Base-by-base conservation (phyloP, 2,888 invertebrate genomes). In the Dynastes tityus region DNA sequence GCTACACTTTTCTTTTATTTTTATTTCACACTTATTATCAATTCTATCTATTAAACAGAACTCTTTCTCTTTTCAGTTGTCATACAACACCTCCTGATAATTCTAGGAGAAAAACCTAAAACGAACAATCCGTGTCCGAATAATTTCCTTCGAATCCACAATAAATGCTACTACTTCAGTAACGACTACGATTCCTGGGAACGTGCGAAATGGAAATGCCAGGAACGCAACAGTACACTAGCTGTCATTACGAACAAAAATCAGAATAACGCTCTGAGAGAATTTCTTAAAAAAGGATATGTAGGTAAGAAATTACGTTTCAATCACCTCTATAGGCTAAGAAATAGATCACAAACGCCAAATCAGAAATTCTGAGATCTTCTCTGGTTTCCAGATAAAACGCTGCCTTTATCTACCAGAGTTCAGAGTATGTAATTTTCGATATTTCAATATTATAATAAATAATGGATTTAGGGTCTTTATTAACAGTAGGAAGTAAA, bases 121-220 rank as follows among this genome's bases (percentile, higher is more conserved):
- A 11, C 53, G 8, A 22, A 53, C 5, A 71, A 76, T 45, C 79
- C 74, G n/a, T 95, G 95, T 84, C 94, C 94, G 0, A 91, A 92
- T 29, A 90, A 92, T 71, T 95, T 94, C 89, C 90, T 94, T 84
- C 89, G 94, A 63, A 89, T 94, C 40, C 93, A 94, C 13, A 92
- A 93, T 87, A 92, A 92, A 86, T 95, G 95, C 87, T 95, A 95
- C 88, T 94, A 90, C 89, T 91, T 95, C 88, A 95, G 95, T 85
- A 92, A 91, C 49, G 91, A 91, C 78, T 91, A 90, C 78, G 91
- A 92, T 0, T 91, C 92, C 68, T 95, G 95, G 94, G 92, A 93
- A 83, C 92, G 92, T 16, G 94, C 95, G 11, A 91, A 93, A 83
- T 94, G 93, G 86, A 89, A 92, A 65, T 95, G 95, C 88, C 90